Base-by-base conservation (phyloP, 1,140 invertebrate species). In the Choristoneura fumiferana region DNA sequence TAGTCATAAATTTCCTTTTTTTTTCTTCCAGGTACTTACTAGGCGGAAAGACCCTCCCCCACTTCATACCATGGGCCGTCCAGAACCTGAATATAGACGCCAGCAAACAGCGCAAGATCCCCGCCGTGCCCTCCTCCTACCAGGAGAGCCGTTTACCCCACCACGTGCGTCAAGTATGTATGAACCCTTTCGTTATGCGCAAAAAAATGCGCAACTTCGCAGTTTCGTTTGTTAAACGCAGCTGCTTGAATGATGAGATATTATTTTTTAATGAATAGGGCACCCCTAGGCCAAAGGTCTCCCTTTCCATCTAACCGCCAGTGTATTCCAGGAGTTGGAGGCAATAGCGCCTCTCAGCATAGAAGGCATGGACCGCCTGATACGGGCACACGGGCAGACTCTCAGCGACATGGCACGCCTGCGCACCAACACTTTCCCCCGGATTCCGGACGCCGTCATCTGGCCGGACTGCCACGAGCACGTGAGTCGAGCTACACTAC, bases 361-460 rank as follows among this genome's bases (percentile, higher is more conserved):
- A 40, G 93, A 96, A 17, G 95, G 94, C 0, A 90, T 96, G 49
- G 97, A 99, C 77, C 91, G 98, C 54, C 80, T 99, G 13, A 93
- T 98, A 57, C 91, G 98, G 49, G 94, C 96, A n/a, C 98, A 99
- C 87, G 98, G 98, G 4, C 97, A 99, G 80, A 98, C 98, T 0
- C 84, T 99, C 8, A 93, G 96, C 66, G 98, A 99, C 78, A 96
- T 99, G 58, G 95, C 94, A 69, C 89, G 91, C 5, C 78, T 99
- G 34, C 91, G 95, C 74, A 82, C 90, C 37, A 93, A 94, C 49
- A 91, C 82, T 40, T 95, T 97, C 74, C 89, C 92, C 8, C 92
- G 98, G 64, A 96, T 99, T 80, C 98, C 98, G 0, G 98, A 99
- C 78, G 73, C 99, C 5, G 95, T 99, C 0, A 89, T 98, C 0